phyloP scores from a whole-genome alignment of 2,113 vertebrate genomes.

The Mirounga angustirostris region DNA sequence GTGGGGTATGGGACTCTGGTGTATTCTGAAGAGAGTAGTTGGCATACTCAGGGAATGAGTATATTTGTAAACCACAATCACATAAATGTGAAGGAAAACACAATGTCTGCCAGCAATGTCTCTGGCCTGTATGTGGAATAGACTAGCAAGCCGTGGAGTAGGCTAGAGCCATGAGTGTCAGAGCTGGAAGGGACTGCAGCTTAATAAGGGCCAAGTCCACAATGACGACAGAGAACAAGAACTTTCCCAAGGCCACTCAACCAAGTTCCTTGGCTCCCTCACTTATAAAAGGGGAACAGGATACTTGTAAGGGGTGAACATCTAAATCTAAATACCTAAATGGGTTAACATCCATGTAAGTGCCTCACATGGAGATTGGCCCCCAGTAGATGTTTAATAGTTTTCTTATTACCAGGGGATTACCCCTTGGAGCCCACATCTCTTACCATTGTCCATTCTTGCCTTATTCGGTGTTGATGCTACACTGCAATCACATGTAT shows the following conservation, averaged over 20 bases:
- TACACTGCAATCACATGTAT: not conserved
- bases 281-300: not conserved
- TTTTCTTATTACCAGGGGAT: not conserved
- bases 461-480: rapidly evolving
- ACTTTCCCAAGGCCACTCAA: not conserved
- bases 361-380: not conserved
- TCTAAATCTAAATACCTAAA: not conserved
- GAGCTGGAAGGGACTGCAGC: not conserved
- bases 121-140: not conserved
- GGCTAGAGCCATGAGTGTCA: not conserved
- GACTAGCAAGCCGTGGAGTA: not conserved
- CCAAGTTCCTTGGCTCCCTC: not conserved
- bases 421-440: not conserved
- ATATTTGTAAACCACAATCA: conserved; percentile 64
- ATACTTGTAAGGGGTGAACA: not conserved
- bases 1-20: conserved; percentile 67
- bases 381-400: not conserved
- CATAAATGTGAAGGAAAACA: conserved; percentile 65
- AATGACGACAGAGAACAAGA: not conserved
- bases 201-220: not conserved
- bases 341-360: not conserved
- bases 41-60: conserved; percentile 74
- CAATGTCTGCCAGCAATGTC: conserved; percentile 33
- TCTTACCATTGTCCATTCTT: not conserved
- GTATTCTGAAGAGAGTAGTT: conserved; percentile 60